Base-by-base conservation (phyloP, 2,797 vertebrate genomes). In the Sebastes hubbsi region DNA sequence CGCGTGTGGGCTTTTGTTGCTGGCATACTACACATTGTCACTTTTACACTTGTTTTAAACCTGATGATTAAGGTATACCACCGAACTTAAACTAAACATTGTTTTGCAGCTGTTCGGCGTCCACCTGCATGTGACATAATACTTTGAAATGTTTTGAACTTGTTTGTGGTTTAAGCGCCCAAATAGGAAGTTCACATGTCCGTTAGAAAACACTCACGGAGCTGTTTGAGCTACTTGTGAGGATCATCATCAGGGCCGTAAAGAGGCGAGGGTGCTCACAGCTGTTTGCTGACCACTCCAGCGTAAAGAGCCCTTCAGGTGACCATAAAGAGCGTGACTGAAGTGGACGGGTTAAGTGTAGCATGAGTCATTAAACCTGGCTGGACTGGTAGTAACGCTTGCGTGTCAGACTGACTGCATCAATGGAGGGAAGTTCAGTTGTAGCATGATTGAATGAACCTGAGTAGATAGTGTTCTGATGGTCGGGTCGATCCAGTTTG, bases 251-350 rank as follows among this genome's bases (percentile, higher is more conserved):
- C 36, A 2, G 77, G 84, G 75, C 75, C 5, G 30, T 88, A 85
- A 90, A 92, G 76, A 68, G 70, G 46, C 7, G 5, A 32, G 70
- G 71, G 74, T 72, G 42, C 81, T 90, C 84, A 72, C 86, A 85
- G 90, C 81, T 92, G 90, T 93, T 94, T 94, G 90, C 87, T 87
- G 88, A 88, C 90, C 87, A 85, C 91, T 92, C 75, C 65, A 85
- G 80, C 55, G 49, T 87, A 77, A 88, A 91, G 91, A 88, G 86
- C 87, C 30, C 89, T 91, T 91, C 89, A 94, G 90, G 85, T 88
- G 87, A 75, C 83, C 84, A 36, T 90, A 85, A 93, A 92, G 79
- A 61, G 82, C 14, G 69, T 1, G 34, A 20, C 82, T 89, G 75
- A 83, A 92, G 81, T 89, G 80, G 67, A 72, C n/a, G 67, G 13